Evolutionary conservation across 64 coral and sea anemone species (phyloP).

Genomic region (Stichodactyla helianthus): DNA sequence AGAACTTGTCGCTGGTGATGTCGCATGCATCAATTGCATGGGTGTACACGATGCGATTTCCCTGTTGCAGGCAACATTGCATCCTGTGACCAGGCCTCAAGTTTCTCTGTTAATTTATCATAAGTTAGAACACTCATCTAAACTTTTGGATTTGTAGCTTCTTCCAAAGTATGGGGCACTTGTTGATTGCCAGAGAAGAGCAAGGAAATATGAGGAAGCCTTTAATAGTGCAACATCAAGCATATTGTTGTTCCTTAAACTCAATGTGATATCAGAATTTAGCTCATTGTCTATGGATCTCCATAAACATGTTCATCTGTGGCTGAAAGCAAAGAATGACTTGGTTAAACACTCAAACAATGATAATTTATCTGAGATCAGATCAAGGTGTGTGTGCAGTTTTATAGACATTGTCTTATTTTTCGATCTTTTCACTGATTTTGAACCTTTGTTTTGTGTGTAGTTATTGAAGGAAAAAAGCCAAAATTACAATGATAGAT

Average conservation of each 20-base stretch:
- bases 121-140: background rate
- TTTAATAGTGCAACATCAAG: background rate
- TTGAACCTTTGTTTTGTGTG: no score
- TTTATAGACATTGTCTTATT: background rate
- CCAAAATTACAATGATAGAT: no score
- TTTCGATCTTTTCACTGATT: background rate
- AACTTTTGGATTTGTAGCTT: slow-evolving; percentile 6
- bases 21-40: no score
- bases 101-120: background rate
- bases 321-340: slow-evolving; percentile 12
- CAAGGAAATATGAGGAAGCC: background rate
- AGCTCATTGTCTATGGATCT: background rate
- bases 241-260: background rate
- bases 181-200: slow-evolving; percentile 47
- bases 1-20: no score
- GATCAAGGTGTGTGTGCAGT: background rate
- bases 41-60: no score
- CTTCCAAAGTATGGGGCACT: slow-evolving; percentile 39
- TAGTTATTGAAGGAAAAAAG: no score
- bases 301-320: slow-evolving; percentile 5
- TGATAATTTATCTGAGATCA: background rate
- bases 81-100: no score
- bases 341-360: slow-evolving; percentile 1
- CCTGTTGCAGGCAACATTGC: no score
- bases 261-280: background rate